phyloP scores from a whole-genome alignment of 2,113 vertebrate genomes.

The Glaucomys volans region DNA sequence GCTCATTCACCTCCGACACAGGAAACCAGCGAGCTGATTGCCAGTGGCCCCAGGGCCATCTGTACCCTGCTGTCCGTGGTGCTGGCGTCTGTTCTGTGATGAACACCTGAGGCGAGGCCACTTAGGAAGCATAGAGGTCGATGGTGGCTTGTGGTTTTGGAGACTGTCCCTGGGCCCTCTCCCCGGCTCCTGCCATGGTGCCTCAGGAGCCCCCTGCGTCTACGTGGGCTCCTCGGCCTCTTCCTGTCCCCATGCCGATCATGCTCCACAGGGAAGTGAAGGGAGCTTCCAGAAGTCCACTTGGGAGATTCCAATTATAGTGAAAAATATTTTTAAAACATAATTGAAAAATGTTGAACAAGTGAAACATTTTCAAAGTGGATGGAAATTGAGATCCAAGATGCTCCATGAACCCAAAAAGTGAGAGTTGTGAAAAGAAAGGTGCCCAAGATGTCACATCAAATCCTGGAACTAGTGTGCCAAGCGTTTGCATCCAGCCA shows the following conservation, averaged over 20 bases:
- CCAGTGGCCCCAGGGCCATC: rapidly evolving
- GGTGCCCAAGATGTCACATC: not conserved
- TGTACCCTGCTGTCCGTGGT: rapidly evolving
- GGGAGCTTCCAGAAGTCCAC: not conserved
- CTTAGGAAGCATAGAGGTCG: too few species aligned
- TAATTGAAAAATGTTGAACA: not conserved
- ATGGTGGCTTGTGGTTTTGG: too few species aligned
- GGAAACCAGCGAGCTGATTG: rapidly evolving
- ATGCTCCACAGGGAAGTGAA: not conserved
- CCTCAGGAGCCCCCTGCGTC: not conserved
- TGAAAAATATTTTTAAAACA: not conserved
- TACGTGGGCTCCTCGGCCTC: rapidly evolving
- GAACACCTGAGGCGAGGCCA: too few species aligned
- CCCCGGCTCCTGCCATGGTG: too few species aligned
- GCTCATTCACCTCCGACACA: rapidly evolving
- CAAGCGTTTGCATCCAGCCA: too few species aligned
- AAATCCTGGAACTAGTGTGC: too few species aligned
- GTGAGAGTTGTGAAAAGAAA: not conserved
- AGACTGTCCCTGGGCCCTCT: rapidly evolving
- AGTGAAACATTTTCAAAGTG: not conserved
- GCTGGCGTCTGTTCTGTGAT: too few species aligned
- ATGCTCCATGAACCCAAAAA: not conserved
- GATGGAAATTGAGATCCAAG: not conserved
- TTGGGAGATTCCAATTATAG: not conserved
- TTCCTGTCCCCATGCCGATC: rapidly evolving